A percentile compares a stretch with the other conserved stretches of the same genome.
phyloP scores from a whole-genome alignment of 1,140 invertebrate species.

The Anastrepha ludens region DNA sequence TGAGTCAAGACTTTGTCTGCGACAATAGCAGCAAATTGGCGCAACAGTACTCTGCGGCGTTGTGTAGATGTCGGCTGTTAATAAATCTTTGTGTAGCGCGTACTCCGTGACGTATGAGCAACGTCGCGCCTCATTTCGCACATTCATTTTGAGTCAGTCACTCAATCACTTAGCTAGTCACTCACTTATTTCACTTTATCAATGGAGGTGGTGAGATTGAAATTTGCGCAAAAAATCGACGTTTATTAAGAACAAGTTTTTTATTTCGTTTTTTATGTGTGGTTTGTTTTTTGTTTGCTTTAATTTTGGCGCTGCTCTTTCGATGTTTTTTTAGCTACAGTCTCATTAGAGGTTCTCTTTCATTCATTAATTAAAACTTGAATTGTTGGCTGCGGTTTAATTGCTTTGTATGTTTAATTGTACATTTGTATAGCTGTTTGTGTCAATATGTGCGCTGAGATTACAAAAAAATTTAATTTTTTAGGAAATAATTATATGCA shows the following conservation, averaged over 20 bases:
- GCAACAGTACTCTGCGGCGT: background rate
- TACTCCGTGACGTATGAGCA: constrained; percentile 24
- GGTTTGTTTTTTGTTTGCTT: too few relatives aligned
- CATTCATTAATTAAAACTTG: background rate
- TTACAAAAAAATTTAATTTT: too few relatives aligned
- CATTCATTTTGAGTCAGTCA: constrained; percentile 14
- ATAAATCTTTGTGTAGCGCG: background rate
- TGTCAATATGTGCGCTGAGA: background rate
- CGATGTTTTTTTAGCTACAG: background rate
- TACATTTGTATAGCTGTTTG: background rate
- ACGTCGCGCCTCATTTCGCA: constrained; percentile 22
- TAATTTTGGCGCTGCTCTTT: too few relatives aligned
- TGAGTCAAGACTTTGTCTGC: constrained; percentile 11
- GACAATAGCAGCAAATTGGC: background rate
- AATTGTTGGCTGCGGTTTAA: constrained; percentile 22
- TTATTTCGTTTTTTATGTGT: background rate
- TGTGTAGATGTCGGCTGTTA: constrained; percentile 2
- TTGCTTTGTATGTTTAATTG: background rate
- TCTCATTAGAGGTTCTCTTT: constrained; percentile 20
- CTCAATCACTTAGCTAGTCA: background rate
- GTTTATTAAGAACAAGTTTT: background rate
- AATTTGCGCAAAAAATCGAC: background rate
- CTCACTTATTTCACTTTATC: background rate
- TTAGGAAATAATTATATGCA: too few relatives aligned
- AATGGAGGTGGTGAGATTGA: background rate